phyloP scores from a whole-genome alignment of 2,888 invertebrate species.

The Brenthis daphne region DNA sequence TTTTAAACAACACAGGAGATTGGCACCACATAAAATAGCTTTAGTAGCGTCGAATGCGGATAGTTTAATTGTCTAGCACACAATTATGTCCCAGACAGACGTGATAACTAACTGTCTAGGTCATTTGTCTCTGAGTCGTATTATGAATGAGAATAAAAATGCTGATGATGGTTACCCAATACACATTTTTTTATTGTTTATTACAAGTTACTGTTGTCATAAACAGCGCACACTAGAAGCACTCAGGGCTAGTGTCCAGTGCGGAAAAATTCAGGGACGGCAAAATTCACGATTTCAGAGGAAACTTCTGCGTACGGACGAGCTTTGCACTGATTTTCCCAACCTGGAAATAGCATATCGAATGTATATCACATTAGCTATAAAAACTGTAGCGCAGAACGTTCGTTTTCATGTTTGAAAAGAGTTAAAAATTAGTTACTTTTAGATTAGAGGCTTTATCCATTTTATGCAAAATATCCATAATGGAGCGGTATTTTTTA shows the following conservation, averaged over 20 bases:
- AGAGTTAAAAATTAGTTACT: constrained; percentile 9
- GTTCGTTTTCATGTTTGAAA: constrained; percentile 21
- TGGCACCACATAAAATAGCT: constrained; percentile 21
- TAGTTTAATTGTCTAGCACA: constrained; percentile 69
- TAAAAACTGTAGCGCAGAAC: constrained; percentile 21
- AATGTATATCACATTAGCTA: constrained; percentile 1
- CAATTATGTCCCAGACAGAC: constrained; percentile 71
- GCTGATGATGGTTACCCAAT: constrained; percentile 31
- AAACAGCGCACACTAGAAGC: no score
- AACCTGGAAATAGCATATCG: not conserved
- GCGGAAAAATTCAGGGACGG: no score
- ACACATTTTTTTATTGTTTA: constrained; percentile 12
- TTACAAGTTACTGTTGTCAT: no score
- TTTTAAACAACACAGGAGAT: not conserved
- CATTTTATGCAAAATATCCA: no score
- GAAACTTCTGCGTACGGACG: not conserved
- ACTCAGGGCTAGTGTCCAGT: no score
- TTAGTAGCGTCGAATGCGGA: constrained; percentile 47
- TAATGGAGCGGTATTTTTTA: no score
- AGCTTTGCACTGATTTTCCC: not conserved
- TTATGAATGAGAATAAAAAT: constrained; percentile 52
- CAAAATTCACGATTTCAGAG: no score
- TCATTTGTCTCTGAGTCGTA: constrained; percentile 60
- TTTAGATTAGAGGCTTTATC: no score
- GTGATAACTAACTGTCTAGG: constrained; percentile 69